phyloP scores from a whole-genome alignment of 2,888 invertebrate genomes.

The Diaperis boleti region DNA sequence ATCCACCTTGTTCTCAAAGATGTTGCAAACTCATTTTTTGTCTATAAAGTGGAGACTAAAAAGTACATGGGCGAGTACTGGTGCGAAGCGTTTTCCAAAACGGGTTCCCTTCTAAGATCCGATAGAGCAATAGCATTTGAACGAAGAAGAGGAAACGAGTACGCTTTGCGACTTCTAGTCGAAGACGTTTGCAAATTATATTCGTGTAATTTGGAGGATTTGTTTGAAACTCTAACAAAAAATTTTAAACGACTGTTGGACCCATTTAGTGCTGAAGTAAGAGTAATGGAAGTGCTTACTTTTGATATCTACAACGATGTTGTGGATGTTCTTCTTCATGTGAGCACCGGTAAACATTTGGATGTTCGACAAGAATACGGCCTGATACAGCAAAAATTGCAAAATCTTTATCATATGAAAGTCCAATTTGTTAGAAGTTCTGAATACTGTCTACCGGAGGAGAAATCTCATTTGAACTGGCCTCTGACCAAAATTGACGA shows the following conservation, averaged over 20 bases:
- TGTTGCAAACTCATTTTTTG: conserved; percentile 29
- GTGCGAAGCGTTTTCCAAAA: conserved; percentile 71
- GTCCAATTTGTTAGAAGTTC: conserved; percentile 53
- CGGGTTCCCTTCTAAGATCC: conserved; percentile 67
- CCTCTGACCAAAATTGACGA: conserved; percentile 68
- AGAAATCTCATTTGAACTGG: conserved; percentile 62
- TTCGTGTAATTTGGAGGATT: conserved; percentile 27
- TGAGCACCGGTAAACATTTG: conserved; percentile 55
- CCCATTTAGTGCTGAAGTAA: conserved; percentile 41
- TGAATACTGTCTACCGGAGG: conserved; percentile 58
- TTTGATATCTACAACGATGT: conserved; percentile 55
- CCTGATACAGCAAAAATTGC: conserved; percentile 10
- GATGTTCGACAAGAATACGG: conserved; percentile 43
- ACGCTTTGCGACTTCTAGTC: conserved; percentile 57
- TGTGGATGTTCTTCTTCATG: conserved; percentile 66
- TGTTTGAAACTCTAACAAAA: conserved; percentile 18
- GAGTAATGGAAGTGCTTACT: conserved; percentile 70
- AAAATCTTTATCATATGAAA: conserved; percentile 29
- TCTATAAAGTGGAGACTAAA: conserved; percentile 69
- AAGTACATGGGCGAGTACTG: conserved; percentile 74
- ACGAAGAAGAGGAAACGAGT: conserved; percentile 55
- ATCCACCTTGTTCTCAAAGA: conserved; percentile 52
- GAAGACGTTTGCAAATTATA: conserved; percentile 52
- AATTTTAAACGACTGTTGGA: conserved; percentile 30
- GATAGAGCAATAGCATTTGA: conserved; percentile 68